Evolutionary conservation across 2,113 vertebrate species (phyloP), one percentile per base, ranked within the genome.

Genomic region (Nothocercus julius): DNA sequence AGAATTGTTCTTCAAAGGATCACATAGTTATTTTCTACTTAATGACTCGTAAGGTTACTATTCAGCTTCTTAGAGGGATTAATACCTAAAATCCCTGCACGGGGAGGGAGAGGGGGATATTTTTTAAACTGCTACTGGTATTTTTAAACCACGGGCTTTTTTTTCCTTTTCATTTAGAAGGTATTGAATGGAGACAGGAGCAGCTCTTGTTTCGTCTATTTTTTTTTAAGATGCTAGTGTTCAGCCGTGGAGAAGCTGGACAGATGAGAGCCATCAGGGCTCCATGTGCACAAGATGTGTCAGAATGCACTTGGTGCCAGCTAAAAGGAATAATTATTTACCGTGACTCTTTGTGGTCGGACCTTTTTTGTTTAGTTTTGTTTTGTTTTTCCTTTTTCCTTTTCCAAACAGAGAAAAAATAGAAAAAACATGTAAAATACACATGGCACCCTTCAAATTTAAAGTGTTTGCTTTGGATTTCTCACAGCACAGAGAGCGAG

Each of bases 1-100:
- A 49, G 12, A 42, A 7, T 0, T 45, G 87, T 85, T 90, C 42
- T 59, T 81, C 56, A 59, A 72, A 72, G 62, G 45, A 56, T 25
- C 20, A 11, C 24, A 3, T 59, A 63, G 87, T 80, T 49, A 66
- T 95, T 93, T 95, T 70, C 59, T 28, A 5, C 9, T 80, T 3
- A 1, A 45, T 28, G 69, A 54, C 74, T 83, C 54, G 40, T 42
- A 64, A 77, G 51, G 45, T 67, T 95, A 51, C 91, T 63, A 51
- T 67, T 77, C 72, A 68, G n/a, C 68, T 91, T 72, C 91, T 95
- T 83, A 85, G 51, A 64, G 25, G 64, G 36, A 85, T 91, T 94
- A 90, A 85, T 90, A 49, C 45, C 85, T 80, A 75, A 91, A 91
- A 90, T 38, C 45, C 68, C 67, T 36, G 20, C 8, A 24, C 32